Base-by-base conservation (phyloP, 2,113 vertebrate genomes). In the Climacteris rufus region DNA sequence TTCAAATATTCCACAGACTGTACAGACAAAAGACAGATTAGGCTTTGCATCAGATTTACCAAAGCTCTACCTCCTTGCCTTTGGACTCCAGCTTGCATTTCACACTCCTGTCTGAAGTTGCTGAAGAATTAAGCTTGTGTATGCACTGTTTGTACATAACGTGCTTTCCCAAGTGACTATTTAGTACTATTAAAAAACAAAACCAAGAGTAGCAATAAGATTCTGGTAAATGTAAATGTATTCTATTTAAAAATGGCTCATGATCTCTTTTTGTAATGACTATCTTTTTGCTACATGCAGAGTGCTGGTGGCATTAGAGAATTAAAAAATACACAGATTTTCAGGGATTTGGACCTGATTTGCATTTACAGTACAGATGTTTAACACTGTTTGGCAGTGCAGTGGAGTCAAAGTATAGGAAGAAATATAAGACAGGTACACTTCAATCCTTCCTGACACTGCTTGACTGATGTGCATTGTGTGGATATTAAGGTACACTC, bases 41-140 rank as follows among this genome's bases (percentile, higher is more conserved):
- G 71, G 68, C 82, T 96, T 96, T 96, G 63, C 89, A 96, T 90
- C 63, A 91, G 84, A 90, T 95, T 95, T 93, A 49, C 42, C 74
- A 39, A 66, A 77, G 84, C 78, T 93, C 87, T 94, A 27, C 75
- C 49, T 85, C 63, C 78, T 90, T 90, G 84, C 80, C 42, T 95
- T 90, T 91, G 78, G 87, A 90, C 66, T 96, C 70, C 90, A 91
- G 82, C 70, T 93, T 94, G 91, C 50, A 37, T 96, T 96, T 90
- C 92, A 37, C 85, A 56, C 94, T 89, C 77, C 68, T 92, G 39
- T 78, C 85, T 88, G 82, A 96, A 96, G 93, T n/a, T 94, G 50
- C 81, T 86, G 63, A 87, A 91, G 93, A 96, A 88, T 89, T 88
- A 91, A 93, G 64, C 63, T 83, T 86, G 44, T 78, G n/a, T 92